Evolutionary conservation across 2,888 invertebrate genomes (phyloP).

Genomic region (Cryptus viduatorius): DNA sequence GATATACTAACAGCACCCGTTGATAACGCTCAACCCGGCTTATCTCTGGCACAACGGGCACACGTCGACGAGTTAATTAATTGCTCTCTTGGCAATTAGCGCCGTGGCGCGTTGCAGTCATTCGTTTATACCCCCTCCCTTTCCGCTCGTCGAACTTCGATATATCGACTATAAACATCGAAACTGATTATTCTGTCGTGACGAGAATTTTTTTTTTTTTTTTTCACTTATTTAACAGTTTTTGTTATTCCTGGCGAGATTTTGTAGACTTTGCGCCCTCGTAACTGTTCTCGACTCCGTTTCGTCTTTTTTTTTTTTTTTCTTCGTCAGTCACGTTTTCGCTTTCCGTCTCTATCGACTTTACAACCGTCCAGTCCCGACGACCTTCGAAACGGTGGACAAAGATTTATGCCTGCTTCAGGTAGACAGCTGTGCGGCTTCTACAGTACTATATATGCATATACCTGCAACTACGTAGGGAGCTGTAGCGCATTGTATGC

Average conservation of each 20-base stretch:
- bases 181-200: background rate
- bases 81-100: constrained; percentile 1
- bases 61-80: constrained; percentile 2
- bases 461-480: background rate
- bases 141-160: background rate
- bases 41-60: constrained; percentile 10
- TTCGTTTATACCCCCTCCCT: background rate
- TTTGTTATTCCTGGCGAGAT: background rate
- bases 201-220: background rate
- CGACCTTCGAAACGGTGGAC: constrained; percentile 46
- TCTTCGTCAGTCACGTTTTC: background rate
- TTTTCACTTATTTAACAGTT: background rate
- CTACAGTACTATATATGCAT: background rate
- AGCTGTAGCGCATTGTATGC: background rate
- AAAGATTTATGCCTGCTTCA: constrained; percentile 58
- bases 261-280: background rate
- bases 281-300: background rate
- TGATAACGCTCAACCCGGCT: constrained; percentile 13
- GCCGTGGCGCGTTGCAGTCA: background rate
- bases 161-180: background rate
- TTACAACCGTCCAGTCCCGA: constrained; percentile 29
- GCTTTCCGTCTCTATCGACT: constrained; percentile 54
- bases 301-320: background rate
- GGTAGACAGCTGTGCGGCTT: constrained; percentile 64
- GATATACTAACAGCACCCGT: constrained; percentile 8